phyloP scores from a whole-genome alignment of 1,140 invertebrate genomes.

The Drosophila oshimai region DNA sequence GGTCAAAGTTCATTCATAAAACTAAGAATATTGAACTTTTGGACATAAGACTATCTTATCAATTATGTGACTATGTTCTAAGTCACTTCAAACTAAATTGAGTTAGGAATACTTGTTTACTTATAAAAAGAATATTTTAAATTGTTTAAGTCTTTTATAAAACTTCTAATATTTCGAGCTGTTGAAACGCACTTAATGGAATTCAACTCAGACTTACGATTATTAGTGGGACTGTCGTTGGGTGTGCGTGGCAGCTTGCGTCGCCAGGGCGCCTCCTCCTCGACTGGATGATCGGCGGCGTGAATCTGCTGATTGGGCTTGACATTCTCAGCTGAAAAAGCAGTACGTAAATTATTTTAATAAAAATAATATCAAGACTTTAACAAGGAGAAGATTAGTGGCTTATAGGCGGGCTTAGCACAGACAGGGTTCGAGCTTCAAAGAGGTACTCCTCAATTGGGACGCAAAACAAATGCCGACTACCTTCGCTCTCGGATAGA shows the following conservation, averaged over 20 bases:
- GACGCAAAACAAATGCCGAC: constrained; percentile 49
- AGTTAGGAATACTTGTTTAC: too few relatives aligned
- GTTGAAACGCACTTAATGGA: background rate
- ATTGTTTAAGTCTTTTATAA: background rate
- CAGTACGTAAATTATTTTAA: constrained; percentile 6
- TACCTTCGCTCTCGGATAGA: constrained; percentile 73
- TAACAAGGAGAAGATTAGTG: constrained; percentile 9
- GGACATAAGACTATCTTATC: background rate
- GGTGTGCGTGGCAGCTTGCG: constrained; percentile 70
- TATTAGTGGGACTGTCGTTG: constrained; percentile 82
- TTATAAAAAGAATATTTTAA: background rate
- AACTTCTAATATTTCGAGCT: background rate
- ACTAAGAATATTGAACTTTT: background rate
- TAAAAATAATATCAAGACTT: background rate
- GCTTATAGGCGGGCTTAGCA: constrained; percentile 38
- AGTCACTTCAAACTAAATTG: too few relatives aligned
- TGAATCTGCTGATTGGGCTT: constrained; percentile 66
- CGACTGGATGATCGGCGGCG: constrained; percentile 56
- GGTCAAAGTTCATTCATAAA: background rate
- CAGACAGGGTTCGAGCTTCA: constrained; percentile 5
- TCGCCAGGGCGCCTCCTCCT: constrained; percentile 82
- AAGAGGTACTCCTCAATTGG: background rate
- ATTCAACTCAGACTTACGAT: constrained; percentile 57
- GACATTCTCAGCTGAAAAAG: constrained; percentile 61
- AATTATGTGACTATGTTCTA: background rate